A percentile compares a stretch with the other conserved stretches of the same genome.
Evolutionary conservation across 2,888 invertebrate species (phyloP).

Genomic region (Maniola hyperantus): DNA sequence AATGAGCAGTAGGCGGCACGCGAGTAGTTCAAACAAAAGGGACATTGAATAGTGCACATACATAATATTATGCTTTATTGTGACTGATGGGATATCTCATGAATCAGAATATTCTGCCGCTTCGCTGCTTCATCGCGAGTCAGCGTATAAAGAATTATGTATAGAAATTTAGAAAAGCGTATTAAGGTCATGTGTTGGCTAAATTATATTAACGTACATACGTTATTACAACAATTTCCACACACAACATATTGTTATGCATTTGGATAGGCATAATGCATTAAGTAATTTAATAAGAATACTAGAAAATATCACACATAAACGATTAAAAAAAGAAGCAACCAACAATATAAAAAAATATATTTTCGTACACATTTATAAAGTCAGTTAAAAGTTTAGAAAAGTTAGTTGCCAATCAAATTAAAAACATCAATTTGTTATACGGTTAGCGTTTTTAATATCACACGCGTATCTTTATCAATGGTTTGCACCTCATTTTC

Average conservation of each 20-base stretch:
- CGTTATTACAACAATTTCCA: background rate
- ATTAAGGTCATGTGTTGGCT: background rate
- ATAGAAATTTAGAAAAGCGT: background rate
- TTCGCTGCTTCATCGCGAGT: background rate
- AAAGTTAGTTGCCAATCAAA: constrained; percentile 64
- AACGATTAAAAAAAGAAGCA: background rate
- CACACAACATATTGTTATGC: background rate
- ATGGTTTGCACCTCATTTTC: constrained; percentile 55
- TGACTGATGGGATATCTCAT: background rate
- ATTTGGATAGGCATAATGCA: background rate
- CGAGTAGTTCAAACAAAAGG: too few species aligned
- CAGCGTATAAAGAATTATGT: background rate
- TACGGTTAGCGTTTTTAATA: constrained; percentile 33
- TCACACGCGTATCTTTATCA: constrained; percentile 48
- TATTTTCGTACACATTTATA: background rate
- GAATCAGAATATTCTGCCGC: background rate
- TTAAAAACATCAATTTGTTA: constrained; percentile 36
- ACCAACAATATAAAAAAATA: background rate
- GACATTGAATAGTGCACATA: too few species aligned
- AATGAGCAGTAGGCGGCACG: too few species aligned
- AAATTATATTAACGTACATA: background rate
- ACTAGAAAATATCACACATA: background rate
- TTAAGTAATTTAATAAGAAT: background rate
- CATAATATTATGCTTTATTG: too few species aligned
- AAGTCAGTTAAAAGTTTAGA: constrained; percentile 12